Evolutionary conservation across 92 coral and sea anemone genomes (phyloP).

Genomic region (Heliopora coerulea): DNA sequence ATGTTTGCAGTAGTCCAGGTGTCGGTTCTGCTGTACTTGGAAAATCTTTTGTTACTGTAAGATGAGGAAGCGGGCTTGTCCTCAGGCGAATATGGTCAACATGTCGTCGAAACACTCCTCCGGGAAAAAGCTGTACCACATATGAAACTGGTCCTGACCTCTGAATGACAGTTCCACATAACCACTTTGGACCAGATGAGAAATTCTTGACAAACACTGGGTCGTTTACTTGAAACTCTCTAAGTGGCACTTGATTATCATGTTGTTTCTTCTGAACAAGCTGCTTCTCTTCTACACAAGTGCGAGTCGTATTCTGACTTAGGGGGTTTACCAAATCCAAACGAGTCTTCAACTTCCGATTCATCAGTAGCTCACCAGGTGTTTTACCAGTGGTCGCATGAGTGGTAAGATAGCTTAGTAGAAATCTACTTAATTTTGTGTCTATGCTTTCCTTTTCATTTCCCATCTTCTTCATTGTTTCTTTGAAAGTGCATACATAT

Average conservation of each 20-base stretch:
- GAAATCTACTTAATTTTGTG: slow-evolving; percentile 39
- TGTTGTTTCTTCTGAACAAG: slow-evolving; percentile 20
- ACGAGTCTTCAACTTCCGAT: slow-evolving; percentile 33
- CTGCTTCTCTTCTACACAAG: slow-evolving; percentile 31
- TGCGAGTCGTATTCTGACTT: slow-evolving; percentile 26
- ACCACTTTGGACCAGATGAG: slow-evolving; percentile 44
- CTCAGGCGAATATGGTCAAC: neutral
- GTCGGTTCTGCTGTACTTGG: no score
- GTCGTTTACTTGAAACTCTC: neutral
- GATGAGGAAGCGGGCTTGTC: no score
- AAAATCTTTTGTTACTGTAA: no score
- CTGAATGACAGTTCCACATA: slow-evolving; percentile 34
- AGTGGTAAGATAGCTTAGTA: slow-evolving; percentile 39
- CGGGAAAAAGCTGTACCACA: slow-evolving; percentile 27
- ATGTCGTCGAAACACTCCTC: neutral
- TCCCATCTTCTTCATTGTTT: slow-evolving; percentile 44
- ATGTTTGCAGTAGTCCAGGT: no score
- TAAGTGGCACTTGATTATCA: neutral
- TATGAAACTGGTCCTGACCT: slow-evolving; percentile 43
- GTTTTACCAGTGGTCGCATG: slow-evolving; percentile 44
- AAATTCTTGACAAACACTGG: neutral
- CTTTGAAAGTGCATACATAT: slow-evolving; percentile 45
- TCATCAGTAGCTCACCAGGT: slow-evolving; percentile 34
- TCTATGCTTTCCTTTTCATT: slow-evolving; percentile 25
- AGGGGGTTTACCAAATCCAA: slow-evolving; percentile 44